Conservation (phyloP, 2,888 invertebrate species). For the Eristalis tenax region DNA sequence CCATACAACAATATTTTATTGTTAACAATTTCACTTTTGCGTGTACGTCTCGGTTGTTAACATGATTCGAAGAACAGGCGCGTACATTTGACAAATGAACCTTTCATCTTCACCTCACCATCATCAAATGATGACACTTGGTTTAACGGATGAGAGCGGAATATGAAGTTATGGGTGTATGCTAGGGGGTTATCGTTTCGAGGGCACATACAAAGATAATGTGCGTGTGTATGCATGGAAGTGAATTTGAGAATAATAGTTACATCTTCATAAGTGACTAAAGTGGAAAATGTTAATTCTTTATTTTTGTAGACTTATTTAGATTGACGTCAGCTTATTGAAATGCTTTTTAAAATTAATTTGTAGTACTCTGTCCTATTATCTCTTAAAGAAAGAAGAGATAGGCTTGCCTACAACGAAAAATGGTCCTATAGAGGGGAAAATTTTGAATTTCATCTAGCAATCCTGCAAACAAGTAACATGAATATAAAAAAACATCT, state of each 20-base stretch:
- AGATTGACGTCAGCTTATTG: too few species aligned
- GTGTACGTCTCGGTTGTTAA: constrained; percentile 55
- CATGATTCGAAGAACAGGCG: constrained; percentile 37
- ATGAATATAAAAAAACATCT: too few species aligned
- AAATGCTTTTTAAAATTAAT: too few species aligned
- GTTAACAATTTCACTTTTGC: constrained; percentile 63
- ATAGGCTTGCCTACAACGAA: too few species aligned
- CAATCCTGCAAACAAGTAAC: too few species aligned
- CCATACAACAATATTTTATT: constrained; percentile 46
- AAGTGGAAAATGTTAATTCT: too few species aligned
- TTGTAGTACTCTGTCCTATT: too few species aligned
- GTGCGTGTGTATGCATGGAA: constrained; percentile 32
- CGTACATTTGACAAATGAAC: constrained; percentile 57
- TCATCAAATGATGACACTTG: constrained; percentile 66
- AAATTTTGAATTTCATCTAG: too few species aligned
- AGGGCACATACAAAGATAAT: constrained; percentile 30
- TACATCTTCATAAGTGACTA: background rate
- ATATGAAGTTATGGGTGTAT: constrained; percentile 34
- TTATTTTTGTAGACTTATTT: too few species aligned
- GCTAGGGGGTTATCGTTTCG: constrained; percentile 4
- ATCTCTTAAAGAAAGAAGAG: too few species aligned
- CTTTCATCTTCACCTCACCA: constrained; percentile 64
- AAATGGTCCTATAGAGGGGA: too few species aligned
- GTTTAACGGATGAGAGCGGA: constrained; percentile 59
- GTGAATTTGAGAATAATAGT: constrained; percentile 11